phyloP scores from a whole-genome alignment of 1,140 invertebrate species.

The Laupala kohalensis region DNA sequence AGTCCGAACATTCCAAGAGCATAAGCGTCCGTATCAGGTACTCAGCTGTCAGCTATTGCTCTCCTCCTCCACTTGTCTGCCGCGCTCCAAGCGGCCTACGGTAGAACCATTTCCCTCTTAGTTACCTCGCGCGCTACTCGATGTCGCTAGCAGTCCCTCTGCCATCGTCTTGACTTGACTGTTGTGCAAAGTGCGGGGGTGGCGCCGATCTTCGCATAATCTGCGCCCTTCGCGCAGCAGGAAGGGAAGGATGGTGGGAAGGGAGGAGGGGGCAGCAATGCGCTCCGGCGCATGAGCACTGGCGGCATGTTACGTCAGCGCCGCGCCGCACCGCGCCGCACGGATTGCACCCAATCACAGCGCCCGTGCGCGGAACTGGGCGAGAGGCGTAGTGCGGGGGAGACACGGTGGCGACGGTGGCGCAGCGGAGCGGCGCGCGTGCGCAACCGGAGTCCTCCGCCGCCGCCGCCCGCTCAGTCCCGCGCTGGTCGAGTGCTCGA shows the following conservation, averaged over 20 bases:
- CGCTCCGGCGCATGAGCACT: conserved; percentile 10
- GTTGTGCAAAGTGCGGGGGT: too few relatives aligned
- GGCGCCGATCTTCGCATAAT: too few relatives aligned
- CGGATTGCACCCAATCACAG: conserved; percentile 32
- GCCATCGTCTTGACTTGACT: too few relatives aligned
- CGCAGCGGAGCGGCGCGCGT: conserved; percentile 1
- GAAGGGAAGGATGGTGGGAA: not conserved
- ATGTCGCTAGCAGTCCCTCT: too few relatives aligned
- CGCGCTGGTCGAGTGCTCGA: conserved; percentile 56
- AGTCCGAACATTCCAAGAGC: too few relatives aligned
- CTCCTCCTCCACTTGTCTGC: too few relatives aligned
- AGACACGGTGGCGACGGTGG: conserved; percentile 1
- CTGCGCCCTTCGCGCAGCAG: too few relatives aligned
- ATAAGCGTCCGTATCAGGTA: too few relatives aligned
- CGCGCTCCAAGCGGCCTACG: too few relatives aligned
- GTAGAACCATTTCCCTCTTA: too few relatives aligned
- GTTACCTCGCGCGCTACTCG: too few relatives aligned
- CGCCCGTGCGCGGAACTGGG: conserved; percentile 24
- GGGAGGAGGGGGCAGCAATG: not conserved
- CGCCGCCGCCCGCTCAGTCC: conserved; percentile 38
- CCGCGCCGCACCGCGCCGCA: conserved; percentile 20
- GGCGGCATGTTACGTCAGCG: conserved; percentile 10
- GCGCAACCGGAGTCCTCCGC: conserved; percentile 21
- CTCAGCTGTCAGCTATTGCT: too few relatives aligned
- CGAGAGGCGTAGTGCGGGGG: conserved; percentile 14